phyloP scores from a whole-genome alignment of 2,113 vertebrate species.

The Ictidomys tridecemlineatus region DNA sequence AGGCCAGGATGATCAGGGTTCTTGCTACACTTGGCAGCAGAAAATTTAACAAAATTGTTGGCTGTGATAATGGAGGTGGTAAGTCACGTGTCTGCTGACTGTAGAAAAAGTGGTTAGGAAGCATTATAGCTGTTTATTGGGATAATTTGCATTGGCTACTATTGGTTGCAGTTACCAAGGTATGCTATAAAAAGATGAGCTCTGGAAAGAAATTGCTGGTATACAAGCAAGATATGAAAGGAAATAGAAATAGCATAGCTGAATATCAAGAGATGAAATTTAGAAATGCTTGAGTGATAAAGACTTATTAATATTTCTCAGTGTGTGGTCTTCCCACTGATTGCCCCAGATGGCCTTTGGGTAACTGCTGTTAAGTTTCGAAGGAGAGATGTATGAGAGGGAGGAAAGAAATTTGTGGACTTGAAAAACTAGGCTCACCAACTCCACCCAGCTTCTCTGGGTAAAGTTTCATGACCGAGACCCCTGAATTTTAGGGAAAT shows the following conservation, averaged over 20 bases:
- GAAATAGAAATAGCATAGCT: neutral
- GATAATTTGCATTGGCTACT: neutral
- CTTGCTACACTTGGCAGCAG: neutral
- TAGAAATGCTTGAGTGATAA: neutral
- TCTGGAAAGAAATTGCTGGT: neutral
- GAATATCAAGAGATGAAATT: neutral
- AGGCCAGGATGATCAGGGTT: neutral
- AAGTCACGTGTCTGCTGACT: neutral
- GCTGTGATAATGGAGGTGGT: neutral
- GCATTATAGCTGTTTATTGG: neutral
- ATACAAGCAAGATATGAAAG: neutral
- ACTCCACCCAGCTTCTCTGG: neutral
- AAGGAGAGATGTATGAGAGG: too few relatives aligned
- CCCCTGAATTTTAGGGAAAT: neutral
- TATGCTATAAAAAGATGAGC: neutral
- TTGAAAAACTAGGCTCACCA: neutral
- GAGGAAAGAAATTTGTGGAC: neutral
- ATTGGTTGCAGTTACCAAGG: neutral
- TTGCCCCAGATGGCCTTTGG: neutral
- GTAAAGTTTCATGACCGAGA: neutral
- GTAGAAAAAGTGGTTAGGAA: neutral
- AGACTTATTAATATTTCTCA: neutral
- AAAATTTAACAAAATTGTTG: neutral
- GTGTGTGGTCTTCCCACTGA: neutral
- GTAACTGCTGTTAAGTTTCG: neutral